These are phyloP conservation scores for Lanius ludovicianus DNA, from an alignment of 2,113 vertebrate genomes.

Conservation along the genomic window DNA sequence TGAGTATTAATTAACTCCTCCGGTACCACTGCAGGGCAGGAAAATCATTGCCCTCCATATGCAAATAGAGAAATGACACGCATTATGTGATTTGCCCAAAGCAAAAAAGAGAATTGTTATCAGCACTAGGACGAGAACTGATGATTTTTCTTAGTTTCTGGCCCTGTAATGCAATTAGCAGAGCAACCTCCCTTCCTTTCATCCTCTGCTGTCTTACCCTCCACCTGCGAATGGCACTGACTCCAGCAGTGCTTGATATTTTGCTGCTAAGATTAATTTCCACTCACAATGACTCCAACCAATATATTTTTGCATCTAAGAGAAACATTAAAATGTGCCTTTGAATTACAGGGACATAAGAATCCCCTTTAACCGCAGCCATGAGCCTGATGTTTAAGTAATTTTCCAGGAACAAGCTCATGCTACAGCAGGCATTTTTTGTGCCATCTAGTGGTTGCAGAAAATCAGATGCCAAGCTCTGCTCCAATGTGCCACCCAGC, in stretches of 20 bases:
- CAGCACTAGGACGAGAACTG: background rate
- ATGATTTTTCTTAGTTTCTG: background rate
- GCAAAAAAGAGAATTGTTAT: background rate
- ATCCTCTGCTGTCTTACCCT: background rate
- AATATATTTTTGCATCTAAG: background rate
- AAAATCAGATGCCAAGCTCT: background rate
- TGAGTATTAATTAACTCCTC: constrained; percentile 1
- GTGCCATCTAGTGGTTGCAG: constrained; percentile 55
- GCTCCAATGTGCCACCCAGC: background rate
- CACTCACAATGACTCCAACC: background rate
- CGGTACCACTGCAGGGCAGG: background rate
- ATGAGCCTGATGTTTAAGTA: background rate
- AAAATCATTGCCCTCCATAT: background rate
- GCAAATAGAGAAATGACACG: background rate
- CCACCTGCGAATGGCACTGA: background rate
- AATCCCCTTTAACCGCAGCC: background rate
- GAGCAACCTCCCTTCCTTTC: background rate
- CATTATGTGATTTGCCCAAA: background rate
- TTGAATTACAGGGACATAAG: background rate
- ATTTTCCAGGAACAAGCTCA: background rate
- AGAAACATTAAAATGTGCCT: background rate
- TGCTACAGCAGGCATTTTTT: background rate
- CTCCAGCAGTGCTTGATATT: background rate
- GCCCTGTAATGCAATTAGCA: background rate
- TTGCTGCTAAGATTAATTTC: constrained; percentile 8